Base-by-base conservation (phyloP, 2,113 vertebrate species). In the Raja brachyura region DNA sequence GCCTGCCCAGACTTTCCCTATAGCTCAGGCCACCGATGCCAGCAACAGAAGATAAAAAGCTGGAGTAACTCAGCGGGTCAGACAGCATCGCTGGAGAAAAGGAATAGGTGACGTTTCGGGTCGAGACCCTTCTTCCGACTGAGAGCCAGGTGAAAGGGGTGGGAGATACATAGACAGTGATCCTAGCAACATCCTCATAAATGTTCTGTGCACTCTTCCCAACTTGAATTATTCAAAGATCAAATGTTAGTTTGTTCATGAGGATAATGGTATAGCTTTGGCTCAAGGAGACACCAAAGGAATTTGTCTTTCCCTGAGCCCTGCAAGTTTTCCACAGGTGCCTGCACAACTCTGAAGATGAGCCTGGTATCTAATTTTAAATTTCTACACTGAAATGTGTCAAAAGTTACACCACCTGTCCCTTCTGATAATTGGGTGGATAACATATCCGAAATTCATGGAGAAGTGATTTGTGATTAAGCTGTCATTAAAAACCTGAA, bases 381-480 rank as follows among this genome's bases (percentile, higher is more conserved):
- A 81, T 81, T 81, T 81, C 48, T 54, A 4, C 48, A 5, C 20
- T 20, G 48, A 56, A 56, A 54, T 54, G 5, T 81, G 48, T 28
- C 54, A 88, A 61, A 31, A 88, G 83, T 88, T 88, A n/a, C 13
- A 16, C 59, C 7, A 16, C 28, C n/a, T 88, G 83, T 6, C n/a
- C n/a, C 63, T 8, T 66, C 59, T 66, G 83, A 88, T 88, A 88
- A 88, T 88, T 8, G n/a, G 59, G 31, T 31, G 59, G 59, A 31
- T 88, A 61, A 88, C 5, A 0, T 66, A 59, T 20, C 83, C 83
- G 63, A 61, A 63, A 61, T 88, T 88, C 54, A 33, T n/a, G 59
- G 83, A 88, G 25, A 88, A 33, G 14, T 63, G n/a, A 88, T 63
- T 88, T 63, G 59, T 88, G 59, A 63, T 88, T 88, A 88, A 88